Conservation (phyloP, 2,797 vertebrate genomes). For the Clamator glandarius region DNA sequence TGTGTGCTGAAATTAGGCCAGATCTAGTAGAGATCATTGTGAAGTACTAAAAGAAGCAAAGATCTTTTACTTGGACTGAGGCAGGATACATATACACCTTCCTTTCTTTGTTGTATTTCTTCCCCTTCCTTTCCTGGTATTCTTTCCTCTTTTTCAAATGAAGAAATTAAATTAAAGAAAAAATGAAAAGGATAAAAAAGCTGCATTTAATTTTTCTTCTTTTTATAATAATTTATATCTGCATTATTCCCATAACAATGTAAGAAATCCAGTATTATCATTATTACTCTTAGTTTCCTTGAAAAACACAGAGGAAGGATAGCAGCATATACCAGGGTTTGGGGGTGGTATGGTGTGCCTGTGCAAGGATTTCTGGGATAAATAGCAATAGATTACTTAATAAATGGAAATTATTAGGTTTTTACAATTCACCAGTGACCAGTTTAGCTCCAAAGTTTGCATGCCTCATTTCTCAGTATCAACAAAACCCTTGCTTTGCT, state of each 20-base stretch:
- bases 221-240: background rate
- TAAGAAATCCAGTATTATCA: background rate
- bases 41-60: background rate
- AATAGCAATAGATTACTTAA: background rate
- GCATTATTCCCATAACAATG: background rate
- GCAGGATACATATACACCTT: background rate
- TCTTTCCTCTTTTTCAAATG: background rate
- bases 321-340: background rate
- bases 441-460: background rate
- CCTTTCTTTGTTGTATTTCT: background rate
- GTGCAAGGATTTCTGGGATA: background rate
- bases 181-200: background rate
- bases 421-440: background rate
- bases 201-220: background rate
- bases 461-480: background rate
- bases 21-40: background rate
- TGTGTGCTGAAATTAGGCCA: background rate
- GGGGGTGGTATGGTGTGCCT: too few species aligned
- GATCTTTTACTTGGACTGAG: background rate
- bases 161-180: background rate
- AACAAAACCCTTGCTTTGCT: background rate
- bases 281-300: background rate
- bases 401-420: background rate
- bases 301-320: background rate
- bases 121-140: background rate